Evolutionary conservation across 2,113 vertebrate species (phyloP).

Genomic region (Pollachius pollachius): DNA sequence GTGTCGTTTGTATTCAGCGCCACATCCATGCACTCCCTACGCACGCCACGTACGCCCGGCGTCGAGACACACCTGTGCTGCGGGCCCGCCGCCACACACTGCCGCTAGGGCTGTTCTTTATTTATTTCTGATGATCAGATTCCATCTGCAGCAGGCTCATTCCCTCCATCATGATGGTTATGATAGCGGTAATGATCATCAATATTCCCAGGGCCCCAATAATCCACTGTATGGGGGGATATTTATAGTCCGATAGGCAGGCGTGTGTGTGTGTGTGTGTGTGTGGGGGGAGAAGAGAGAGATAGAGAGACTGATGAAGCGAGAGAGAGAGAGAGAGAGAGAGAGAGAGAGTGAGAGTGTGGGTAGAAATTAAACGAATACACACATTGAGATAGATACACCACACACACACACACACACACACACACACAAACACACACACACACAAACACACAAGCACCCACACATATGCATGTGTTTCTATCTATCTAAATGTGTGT

Average conservation of each 20-base stretch:
- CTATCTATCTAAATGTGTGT: background rate
- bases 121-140: conserved; percentile 44
- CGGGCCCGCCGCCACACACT: background rate
- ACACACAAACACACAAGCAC: too few species aligned
- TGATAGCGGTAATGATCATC: conserved; percentile 62
- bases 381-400: too few species aligned
- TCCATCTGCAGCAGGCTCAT: conserved; percentile 31
- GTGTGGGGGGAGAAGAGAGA: too few species aligned
- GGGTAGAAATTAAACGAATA: too few species aligned
- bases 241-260: conserved; percentile 53
- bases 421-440: too few species aligned
- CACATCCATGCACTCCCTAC: conserved; percentile 5
- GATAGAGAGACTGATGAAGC: too few species aligned
- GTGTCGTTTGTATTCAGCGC: conserved; percentile 47
- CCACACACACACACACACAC: too few species aligned
- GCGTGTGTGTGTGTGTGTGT: background rate
- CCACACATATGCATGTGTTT: background rate
- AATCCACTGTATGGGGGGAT: conserved; percentile 46
- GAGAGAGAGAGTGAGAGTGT: too few species aligned
- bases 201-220: conserved; percentile 49
- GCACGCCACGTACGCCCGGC: background rate
- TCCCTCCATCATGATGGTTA: conserved; percentile 53
- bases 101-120: conserved; percentile 8
- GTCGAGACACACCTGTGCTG: background rate
- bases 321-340: too few species aligned